Evolutionary conservation across 1,140 invertebrate genomes (phyloP).

Genomic region (Anagrus nilaparvatae): DNA sequence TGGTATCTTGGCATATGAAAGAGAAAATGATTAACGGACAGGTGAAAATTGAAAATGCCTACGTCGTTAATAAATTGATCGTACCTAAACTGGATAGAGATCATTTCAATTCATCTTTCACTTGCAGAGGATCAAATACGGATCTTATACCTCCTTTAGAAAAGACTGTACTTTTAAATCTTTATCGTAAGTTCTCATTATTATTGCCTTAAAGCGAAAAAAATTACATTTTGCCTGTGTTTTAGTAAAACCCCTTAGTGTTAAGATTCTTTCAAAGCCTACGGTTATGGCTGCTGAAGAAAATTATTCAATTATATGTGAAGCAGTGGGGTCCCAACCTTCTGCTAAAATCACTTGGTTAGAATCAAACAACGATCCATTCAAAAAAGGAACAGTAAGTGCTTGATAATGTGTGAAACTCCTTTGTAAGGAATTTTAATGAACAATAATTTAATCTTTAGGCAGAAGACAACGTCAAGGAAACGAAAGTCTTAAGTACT

Average conservation of each 20-base stretch:
- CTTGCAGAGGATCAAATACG: conserved; percentile 77
- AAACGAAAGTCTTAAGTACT: conserved; percentile 62
- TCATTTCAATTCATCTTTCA: conserved; percentile 72
- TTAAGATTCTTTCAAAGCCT: conserved; percentile 63
- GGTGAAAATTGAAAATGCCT: conserved; percentile 42
- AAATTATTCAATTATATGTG: conserved; percentile 65
- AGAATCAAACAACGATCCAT: conserved; percentile 62
- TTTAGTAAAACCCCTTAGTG: conserved; percentile 63
- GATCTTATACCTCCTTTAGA: conserved; percentile 71
- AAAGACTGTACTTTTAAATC: conserved; percentile 65
- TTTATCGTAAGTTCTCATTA: conserved; percentile 57
- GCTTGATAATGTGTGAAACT: too few relatives aligned
- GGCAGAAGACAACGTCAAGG: conserved; percentile 53
- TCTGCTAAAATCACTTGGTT: conserved; percentile 72
- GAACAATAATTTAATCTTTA: conserved; percentile 28
- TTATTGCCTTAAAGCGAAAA: neutral
- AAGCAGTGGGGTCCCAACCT: conserved; percentile 73
- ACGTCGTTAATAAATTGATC: conserved; percentile 67
- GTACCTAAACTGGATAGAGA: conserved; percentile 59
- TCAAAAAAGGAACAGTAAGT: conserved; percentile 60
- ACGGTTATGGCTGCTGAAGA: conserved; percentile 65
- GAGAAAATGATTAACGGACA: conserved; percentile 49
- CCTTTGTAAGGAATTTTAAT: neutral
- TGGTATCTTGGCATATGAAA: conserved; percentile 67
- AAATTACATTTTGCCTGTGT: neutral